Percentiles rank a stretch among this genome's conserved stretches.
Evolutionary conservation across 2,888 invertebrate genomes (phyloP).

Genomic region (Cryptus armator): DNA sequence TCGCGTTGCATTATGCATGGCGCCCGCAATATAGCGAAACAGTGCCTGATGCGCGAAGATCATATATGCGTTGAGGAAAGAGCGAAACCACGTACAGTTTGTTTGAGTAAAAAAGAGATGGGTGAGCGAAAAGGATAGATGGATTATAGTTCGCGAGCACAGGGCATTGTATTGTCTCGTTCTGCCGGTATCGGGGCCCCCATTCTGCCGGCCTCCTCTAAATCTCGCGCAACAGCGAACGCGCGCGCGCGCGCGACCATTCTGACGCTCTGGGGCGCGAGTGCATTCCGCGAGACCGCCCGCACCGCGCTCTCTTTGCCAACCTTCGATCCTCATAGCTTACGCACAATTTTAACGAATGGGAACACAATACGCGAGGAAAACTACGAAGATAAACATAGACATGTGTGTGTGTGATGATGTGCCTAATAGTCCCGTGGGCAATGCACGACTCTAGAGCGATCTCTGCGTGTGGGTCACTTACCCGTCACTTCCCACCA

Average conservation of each 20-base stretch:
- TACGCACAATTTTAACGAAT: conserved; percentile 60
- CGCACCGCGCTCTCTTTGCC: conserved; percentile 1
- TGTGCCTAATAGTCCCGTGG: not conserved
- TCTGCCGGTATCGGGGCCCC: conserved; percentile 19
- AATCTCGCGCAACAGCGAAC: conserved; percentile 32
- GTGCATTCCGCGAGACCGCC: conserved; percentile 48
- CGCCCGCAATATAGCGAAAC: conserved; percentile 52
- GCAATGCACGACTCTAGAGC: not conserved
- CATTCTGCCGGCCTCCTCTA: conserved; percentile 22
- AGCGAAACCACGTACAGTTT: not conserved
- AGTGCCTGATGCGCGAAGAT: conserved; percentile 29
- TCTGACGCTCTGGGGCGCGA: conserved; percentile 53
- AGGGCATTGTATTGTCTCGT: conserved; percentile 34
- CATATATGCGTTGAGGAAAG: conserved; percentile 24
- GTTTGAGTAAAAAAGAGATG: conserved; percentile 1
- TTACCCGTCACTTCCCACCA: conserved; percentile 25
- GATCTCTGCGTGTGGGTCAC: conserved; percentile 34
- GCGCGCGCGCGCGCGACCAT: conserved; percentile 37
- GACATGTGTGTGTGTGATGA: not conserved
- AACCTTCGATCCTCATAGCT: not conserved
- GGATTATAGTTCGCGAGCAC: not conserved
- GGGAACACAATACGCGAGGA: conserved; percentile 45
- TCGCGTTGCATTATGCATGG: conserved; percentile 58
- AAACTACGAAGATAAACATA: conserved; percentile 23
- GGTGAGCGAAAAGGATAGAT: not conserved